Evolutionary conservation across 2,888 invertebrate genomes (phyloP), one percentile per base, ranked within the genome.

Genomic region (Tenthredo livida): DNA sequence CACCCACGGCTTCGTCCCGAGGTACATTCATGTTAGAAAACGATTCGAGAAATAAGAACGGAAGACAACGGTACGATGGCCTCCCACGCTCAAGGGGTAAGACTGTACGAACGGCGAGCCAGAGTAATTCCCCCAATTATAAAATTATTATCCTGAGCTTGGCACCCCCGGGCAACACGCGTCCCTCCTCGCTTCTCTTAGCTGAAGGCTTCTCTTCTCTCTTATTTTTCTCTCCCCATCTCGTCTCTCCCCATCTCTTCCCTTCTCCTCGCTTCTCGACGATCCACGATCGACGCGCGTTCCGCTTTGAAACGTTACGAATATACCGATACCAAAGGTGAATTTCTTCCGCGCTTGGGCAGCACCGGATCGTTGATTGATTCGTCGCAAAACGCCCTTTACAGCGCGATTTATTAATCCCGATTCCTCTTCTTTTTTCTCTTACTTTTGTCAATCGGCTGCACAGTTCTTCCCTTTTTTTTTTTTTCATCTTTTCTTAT

Each of bases 81-180:
- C 92, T 92, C 92, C 92, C 92, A 92, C 92, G 92, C 92, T 89
- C 47, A 89, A 89, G 88, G 88, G n/a, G 47, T 84, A 89, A 87
- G 91, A 91, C 91, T 91, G 90, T 91, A 91, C 91, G 89, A 70
- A 90, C 89, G 89, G 90, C 91, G 91, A 92, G 92, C 91, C 92
- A 85, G 89, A 91, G 92, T 92, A 92, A 92, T 92, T 92, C 92
- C 92, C 91, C 91, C 92, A 92, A 92, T 92, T 92, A 92, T 92
- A 92, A 92, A 92, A 92, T 92, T 92, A 92, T 92, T 92, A 92
- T 92, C 92, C 92, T 92, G 92, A 90, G 92, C 92, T 92, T 92
- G 91, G 92, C 92, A 92, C 92, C 92, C 92, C 90, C 91, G 89
- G 92, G 92, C 92, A 92, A 91, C 91, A 91, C 91, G 90, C 91